A percentile compares a stretch with the other conserved stretches of the same genome.
phyloP scores from a whole-genome alignment of 2,797 vertebrate species.

The Valencia hispanica region DNA sequence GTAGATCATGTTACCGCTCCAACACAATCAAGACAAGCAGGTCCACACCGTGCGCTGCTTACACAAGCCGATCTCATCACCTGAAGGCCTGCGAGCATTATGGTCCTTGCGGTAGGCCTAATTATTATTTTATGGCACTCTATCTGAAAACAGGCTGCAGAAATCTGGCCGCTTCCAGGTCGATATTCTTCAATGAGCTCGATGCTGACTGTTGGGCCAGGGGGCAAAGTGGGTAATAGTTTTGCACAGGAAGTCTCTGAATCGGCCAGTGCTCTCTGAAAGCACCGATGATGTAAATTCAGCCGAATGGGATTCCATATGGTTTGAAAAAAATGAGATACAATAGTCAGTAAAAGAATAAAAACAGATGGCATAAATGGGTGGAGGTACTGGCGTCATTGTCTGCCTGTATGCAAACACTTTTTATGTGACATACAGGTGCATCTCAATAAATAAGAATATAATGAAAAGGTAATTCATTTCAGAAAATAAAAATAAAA shows the following conservation, averaged over 20 bases:
- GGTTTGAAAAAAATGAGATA: slow-evolving; percentile 33
- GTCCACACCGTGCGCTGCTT: slow-evolving; percentile 70
- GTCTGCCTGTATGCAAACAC: slow-evolving; percentile 16
- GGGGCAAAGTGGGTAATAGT: slow-evolving; percentile 49
- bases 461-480: background rate
- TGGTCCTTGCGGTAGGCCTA: slow-evolving; percentile 57
- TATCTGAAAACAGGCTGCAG: slow-evolving; percentile 62
- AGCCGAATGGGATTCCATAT: slow-evolving; percentile 22
- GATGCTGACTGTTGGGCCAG: slow-evolving; percentile 28
- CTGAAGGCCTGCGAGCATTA: slow-evolving; percentile 60
- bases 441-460: background rate
- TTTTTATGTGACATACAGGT: background rate
- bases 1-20: slow-evolving; percentile 74
- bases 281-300: slow-evolving; percentile 36
- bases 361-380: slow-evolving; percentile 33
- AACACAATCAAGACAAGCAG: slow-evolving; percentile 75
- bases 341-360: slow-evolving; percentile 26
- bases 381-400: slow-evolving; percentile 32
- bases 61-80: slow-evolving; percentile 77
- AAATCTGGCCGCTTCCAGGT: slow-evolving; percentile 36
- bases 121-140: slow-evolving; percentile 72
- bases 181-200: slow-evolving; percentile 37
- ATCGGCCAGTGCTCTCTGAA: slow-evolving; percentile 13
- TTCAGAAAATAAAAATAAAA: background rate
- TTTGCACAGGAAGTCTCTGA: slow-evolving; percentile 31